These are phyloP conservation scores for Channa argus DNA, from an alignment of 2,113 vertebrate species.

Conservation along the genomic window DNA sequence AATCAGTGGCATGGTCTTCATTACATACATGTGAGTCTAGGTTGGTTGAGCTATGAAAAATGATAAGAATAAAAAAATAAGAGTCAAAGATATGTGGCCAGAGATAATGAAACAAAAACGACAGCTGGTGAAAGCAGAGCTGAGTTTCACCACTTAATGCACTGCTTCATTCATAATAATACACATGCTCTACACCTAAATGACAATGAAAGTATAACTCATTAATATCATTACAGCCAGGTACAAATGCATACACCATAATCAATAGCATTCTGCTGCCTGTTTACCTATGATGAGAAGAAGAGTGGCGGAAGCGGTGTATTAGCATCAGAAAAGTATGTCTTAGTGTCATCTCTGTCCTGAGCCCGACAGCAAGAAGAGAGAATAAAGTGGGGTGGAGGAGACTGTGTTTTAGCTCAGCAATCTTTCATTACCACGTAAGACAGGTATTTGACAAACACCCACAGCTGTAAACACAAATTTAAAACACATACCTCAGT, in stretches of 20 bases:
- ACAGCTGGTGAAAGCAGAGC: too few species aligned
- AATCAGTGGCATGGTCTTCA: too few species aligned
- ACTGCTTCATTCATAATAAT: too few species aligned
- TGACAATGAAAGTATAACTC: neutral
- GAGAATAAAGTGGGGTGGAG: neutral
- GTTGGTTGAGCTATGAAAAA: too few species aligned
- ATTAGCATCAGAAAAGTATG: constrained; percentile 35
- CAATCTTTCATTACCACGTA: constrained; percentile 17
- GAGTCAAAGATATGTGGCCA: too few species aligned
- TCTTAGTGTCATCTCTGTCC: constrained; percentile 38
- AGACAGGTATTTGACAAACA: constrained; percentile 25
- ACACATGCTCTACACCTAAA: too few species aligned
- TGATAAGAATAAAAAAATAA: too few species aligned
- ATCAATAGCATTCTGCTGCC: neutral
- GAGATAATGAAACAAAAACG: too few species aligned
- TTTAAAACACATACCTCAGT: neutral
- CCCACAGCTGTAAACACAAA: neutral
- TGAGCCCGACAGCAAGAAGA: neutral
- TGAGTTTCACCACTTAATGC: too few species aligned
- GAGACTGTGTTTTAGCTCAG: neutral
- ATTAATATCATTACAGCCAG: neutral
- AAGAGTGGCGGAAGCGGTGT: neutral
- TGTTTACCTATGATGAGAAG: constrained; percentile 46
- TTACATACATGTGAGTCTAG: too few species aligned
- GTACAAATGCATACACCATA: neutral